Evolutionary conservation across 2,113 vertebrate genomes (phyloP).

Genomic region (Calonectris borealis): DNA sequence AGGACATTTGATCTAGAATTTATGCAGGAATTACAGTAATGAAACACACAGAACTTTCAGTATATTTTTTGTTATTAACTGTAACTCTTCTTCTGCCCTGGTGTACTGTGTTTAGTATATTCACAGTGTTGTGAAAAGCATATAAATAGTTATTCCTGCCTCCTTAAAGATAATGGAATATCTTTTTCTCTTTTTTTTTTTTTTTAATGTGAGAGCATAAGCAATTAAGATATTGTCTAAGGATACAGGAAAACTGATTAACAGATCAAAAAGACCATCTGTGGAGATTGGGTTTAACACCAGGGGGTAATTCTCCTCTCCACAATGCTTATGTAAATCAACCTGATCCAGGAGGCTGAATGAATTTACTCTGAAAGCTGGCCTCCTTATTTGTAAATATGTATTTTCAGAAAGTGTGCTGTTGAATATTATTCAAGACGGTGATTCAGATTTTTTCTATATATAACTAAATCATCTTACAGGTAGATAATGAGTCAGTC

Average conservation of each 20-base stretch:
- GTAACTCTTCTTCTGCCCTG: background rate
- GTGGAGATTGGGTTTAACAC: background rate
- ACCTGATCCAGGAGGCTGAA: background rate
- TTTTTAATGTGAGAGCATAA: background rate
- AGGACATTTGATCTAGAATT: background rate
- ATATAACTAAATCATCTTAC: background rate
- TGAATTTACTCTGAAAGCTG: background rate
- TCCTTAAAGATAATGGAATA: background rate
- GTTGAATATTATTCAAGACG: background rate
- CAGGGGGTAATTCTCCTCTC: background rate
- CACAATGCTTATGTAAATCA: conserved; percentile 28
- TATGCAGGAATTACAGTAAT: background rate
- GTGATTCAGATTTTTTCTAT: background rate
- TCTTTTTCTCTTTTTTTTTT: background rate
- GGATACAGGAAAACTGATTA: conserved; percentile 18
- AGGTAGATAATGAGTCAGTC: background rate
- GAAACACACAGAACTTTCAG: background rate
- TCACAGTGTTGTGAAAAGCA: background rate
- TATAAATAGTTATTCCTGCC: background rate
- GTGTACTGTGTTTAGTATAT: background rate
- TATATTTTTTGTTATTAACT: background rate
- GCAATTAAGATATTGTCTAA: conserved; percentile 21
- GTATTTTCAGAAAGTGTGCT: background rate
- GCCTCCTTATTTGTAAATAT: conserved; percentile 12
- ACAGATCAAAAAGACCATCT: conserved; percentile 41